A percentile compares a stretch with the other conserved stretches of the same genome.
phyloP scores from a whole-genome alignment of 2,797 vertebrate species.

The Spea hammondii region DNA sequence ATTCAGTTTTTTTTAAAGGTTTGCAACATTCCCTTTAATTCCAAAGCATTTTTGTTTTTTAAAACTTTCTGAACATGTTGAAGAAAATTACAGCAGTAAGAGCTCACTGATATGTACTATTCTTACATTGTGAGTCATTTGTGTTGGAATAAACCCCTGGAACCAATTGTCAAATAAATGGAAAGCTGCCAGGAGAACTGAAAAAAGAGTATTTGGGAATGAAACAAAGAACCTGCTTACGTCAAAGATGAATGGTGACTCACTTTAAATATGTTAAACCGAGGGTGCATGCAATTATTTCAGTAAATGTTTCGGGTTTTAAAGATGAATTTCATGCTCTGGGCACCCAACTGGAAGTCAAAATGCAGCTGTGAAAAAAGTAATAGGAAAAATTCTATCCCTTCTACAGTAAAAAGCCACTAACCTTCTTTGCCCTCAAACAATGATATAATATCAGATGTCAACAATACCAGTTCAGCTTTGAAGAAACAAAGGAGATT shows the following conservation, averaged over 20 bases:
- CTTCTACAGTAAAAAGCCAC: too few species aligned
- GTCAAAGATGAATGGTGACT: slow-evolving; percentile 42
- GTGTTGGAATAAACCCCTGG: slow-evolving; percentile 8
- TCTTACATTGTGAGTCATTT: slow-evolving; percentile 31
- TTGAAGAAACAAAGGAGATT: too few species aligned
- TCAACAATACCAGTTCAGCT: too few species aligned
- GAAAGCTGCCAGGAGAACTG: slow-evolving; percentile 22
- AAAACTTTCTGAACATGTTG: neutral
- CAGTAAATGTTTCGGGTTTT: neutral
- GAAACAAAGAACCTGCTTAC: slow-evolving; percentile 29
- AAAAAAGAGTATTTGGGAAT: slow-evolving; percentile 17
- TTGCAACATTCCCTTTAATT: neutral
- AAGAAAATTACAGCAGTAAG: slow-evolving; percentile 20
- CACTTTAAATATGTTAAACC: slow-evolving; percentile 30
- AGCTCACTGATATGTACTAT: slow-evolving; percentile 26
- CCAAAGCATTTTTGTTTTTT: slow-evolving; percentile 11
- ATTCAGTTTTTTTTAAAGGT: neutral
- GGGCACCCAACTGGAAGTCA: neutral
- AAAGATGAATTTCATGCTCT: slow-evolving; percentile 3
- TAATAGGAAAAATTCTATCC: too few species aligned
- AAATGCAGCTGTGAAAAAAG: slow-evolving; percentile 1
- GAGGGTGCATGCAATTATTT: slow-evolving; percentile 21
- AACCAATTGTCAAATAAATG: slow-evolving; percentile 40
- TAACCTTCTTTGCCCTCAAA: too few species aligned
- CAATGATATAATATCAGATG: too few species aligned